These are phyloP conservation scores for Idaea aversata DNA, from an alignment of 2,888 invertebrate species.

Conservation along the genomic window DNA sequence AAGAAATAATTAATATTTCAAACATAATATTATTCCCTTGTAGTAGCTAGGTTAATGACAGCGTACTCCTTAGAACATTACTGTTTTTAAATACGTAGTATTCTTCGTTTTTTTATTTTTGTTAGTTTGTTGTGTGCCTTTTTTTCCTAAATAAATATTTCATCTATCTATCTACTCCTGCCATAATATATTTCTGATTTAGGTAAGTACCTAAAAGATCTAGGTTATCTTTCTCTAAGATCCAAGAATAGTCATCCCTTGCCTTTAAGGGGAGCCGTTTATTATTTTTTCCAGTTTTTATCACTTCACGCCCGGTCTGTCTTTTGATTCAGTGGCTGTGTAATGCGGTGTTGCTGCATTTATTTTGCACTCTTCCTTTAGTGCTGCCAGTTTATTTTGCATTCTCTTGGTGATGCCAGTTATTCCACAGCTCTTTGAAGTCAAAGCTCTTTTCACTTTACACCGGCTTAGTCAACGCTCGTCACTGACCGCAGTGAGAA, in stretches of 20 bases:
- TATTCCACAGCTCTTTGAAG: constrained; percentile 73
- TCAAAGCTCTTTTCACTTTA: constrained; percentile 74
- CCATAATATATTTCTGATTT: constrained; percentile 1
- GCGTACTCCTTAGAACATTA: no score
- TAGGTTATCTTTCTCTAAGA: constrained; percentile 31
- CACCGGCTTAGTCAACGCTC: constrained; percentile 55
- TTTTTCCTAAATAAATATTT: no score
- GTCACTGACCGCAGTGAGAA: constrained; percentile 64
- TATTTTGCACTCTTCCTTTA: constrained; percentile 73
- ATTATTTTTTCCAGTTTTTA: constrained; percentile 76
- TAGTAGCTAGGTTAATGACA: no score
- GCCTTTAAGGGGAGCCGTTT: constrained; percentile 51
- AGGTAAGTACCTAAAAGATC: constrained; percentile 2
- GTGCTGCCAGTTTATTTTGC: constrained; percentile 66
- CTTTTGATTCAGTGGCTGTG: constrained; percentile 78
- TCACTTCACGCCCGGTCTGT: constrained; percentile 75
- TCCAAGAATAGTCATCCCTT: constrained; percentile 67
- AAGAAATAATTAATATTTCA: no score
- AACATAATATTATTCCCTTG: no score
- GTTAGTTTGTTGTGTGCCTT: no score
- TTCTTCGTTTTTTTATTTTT: no score
- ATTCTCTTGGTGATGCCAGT: constrained; percentile 70
- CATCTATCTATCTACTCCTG: not conserved
- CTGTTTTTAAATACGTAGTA: no score
- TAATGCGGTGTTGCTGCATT: constrained; percentile 75